Conservation (phyloP, 2,888 invertebrate genomes). For the Matsumyia berberina region DNA sequence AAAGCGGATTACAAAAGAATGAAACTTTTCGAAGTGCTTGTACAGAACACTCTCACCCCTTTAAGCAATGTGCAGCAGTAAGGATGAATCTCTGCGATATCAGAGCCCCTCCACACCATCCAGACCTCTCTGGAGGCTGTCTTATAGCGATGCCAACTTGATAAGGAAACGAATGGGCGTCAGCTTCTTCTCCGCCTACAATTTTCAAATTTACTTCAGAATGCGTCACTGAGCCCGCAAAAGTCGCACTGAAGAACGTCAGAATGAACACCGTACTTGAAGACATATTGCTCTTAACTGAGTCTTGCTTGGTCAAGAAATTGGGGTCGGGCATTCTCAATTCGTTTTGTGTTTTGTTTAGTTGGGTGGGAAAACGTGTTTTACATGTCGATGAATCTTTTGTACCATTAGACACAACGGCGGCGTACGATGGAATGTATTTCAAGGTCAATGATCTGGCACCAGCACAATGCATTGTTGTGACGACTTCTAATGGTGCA, state of each 20-base stretch:
- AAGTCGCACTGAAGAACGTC: not conserved
- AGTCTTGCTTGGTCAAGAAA: not conserved
- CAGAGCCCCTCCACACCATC: constrained; percentile 82
- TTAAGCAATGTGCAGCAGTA: constrained; percentile 83
- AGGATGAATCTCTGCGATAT: constrained; percentile 80
- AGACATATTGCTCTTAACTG: constrained; percentile 53
- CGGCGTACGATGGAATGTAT: not conserved
- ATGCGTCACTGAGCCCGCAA: not conserved
- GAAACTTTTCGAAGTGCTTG: not conserved
- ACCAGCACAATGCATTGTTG: constrained; percentile 18
- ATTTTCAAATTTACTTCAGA: constrained; percentile 46
- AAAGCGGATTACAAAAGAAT: not conserved
- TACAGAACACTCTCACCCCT: constrained; percentile 77
- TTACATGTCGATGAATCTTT: constrained; percentile 44
- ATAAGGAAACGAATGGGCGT: constrained; percentile 80
- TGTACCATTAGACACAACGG: not conserved
- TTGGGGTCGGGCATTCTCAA: constrained; percentile 36
- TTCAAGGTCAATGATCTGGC: constrained; percentile 37
- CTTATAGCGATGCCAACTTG: constrained; percentile 81
- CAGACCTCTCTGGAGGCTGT: constrained; percentile 45
- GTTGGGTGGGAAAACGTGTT: constrained; percentile 36
- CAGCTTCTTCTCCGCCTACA: constrained; percentile 80
- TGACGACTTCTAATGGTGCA: not conserved
- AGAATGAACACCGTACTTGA: constrained; percentile 18
- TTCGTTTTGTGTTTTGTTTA: constrained; percentile 4